phyloP scores from a whole-genome alignment of 37 sponge, comb jelly and placozoan genomes.

The Diacarnus erythraeanus region DNA sequence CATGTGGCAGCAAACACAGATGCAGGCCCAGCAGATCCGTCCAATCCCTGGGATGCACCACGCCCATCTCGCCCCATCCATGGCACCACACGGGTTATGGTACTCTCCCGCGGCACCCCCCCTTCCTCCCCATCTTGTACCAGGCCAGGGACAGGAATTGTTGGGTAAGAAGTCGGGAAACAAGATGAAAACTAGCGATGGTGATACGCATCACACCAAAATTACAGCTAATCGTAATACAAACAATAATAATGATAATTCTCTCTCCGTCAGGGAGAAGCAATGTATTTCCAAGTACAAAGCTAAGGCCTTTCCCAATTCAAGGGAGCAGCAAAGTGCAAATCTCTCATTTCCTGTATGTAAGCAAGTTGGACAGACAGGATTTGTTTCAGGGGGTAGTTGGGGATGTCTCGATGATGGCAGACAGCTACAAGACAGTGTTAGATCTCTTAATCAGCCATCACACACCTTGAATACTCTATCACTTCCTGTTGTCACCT shows the following conservation, averaged over 20 bases:
- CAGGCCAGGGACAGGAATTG: conserved; percentile 27
- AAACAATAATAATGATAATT: conserved; percentile 30
- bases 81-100: conserved; percentile 33
- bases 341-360: no score
- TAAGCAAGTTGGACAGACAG: no score
- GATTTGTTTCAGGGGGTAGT: no score
- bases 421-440: no score
- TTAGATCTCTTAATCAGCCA: no score
- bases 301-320: background rate
- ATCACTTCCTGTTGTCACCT: background rate
- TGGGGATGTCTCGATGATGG: no score
- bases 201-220: background rate
- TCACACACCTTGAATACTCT: no score
- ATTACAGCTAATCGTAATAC: conserved; percentile 14
- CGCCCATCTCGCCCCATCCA: conserved; percentile 26
- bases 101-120: background rate
- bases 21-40: conserved; percentile 23
- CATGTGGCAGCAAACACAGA: conserved; percentile 52
- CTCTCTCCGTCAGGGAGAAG: background rate
- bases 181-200: background rate
- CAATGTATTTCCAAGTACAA: background rate
- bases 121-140: conserved; percentile 24
- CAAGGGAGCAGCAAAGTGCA: no score
- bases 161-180: conserved; percentile 19
- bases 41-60: conserved; percentile 19